Evolutionary conservation across 2,113 vertebrate species (phyloP).

Genomic region (Tachuris rubrigastra): DNA sequence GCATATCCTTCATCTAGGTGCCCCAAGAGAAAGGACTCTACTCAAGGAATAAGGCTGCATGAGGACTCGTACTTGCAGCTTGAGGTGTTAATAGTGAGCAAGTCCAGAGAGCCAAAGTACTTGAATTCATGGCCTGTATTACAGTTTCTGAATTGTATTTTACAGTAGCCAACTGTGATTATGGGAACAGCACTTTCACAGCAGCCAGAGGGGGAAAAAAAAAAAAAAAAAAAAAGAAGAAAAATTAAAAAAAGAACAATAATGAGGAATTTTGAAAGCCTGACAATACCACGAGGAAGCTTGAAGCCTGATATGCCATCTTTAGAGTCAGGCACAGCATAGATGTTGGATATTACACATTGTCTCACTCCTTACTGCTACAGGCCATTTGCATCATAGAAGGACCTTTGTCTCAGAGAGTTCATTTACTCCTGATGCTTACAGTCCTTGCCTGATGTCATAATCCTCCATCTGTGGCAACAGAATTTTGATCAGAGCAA

Average conservation of each 20-base stretch:
- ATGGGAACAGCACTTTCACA: neutral
- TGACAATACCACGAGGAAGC: neutral
- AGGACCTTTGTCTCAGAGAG: neutral
- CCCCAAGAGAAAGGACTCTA: neutral
- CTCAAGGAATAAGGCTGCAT: neutral
- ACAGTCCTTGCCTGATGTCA: neutral
- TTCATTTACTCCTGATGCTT: conserved; percentile 1
- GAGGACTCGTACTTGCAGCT: neutral
- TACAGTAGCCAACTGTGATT: neutral
- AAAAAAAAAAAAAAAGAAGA: fast-evolving
- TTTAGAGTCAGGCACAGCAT: neutral
- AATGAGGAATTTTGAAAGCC: neutral
- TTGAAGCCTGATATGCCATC: neutral
- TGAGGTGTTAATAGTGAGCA: neutral
- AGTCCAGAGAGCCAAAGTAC: neutral
- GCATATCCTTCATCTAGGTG: neutral
- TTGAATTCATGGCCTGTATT: neutral
- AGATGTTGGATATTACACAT: neutral
- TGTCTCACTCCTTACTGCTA: neutral
- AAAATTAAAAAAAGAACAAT: fast-evolving
- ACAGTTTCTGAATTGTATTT: neutral
- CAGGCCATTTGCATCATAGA: neutral
- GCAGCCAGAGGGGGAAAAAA: neutral
- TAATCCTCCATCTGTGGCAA: conserved; percentile 32
- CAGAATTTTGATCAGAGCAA: conserved; percentile 28